Base-by-base conservation (phyloP, 2,797 vertebrate genomes). In the Smutsia gigantea region DNA sequence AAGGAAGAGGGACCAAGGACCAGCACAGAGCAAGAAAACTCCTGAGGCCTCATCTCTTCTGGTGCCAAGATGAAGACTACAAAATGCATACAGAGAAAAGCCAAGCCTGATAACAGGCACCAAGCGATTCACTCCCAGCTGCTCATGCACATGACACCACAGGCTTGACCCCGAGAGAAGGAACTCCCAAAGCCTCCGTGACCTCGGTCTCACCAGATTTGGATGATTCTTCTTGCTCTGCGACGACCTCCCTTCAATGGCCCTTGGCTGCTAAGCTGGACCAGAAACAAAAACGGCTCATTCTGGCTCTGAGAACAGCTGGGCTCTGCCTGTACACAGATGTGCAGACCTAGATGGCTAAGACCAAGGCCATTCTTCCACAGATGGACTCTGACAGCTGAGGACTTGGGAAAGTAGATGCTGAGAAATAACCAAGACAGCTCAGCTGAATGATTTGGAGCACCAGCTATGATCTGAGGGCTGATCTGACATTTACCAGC, bases 1-100 rank as follows among this genome's bases (percentile, higher is more conserved):
- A 84, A 87, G 69, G 71, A 90, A 92, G 51, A 96, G 87, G 66
- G 69, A 53, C 39, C 55, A 34, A 93, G 92, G 86, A 92, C 61
- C 78, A 94, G 51, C 59, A 69, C 4, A 66, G 39, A 87, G 39
- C 61, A 89, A 63, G 90, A 92, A 69, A 92, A 83, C 66, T 21
- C 46, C 46, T 0, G n/a, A 87, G 55, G 66, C 61, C 57, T 93
- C 91, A 55, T 53, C n/a, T 72, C 86, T 89, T 59, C 75, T 93
- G 53, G 69, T 51, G 82, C 85, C 78, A 92, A 82, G 51, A 93
- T 23, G 74, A 75, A 31, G 29, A 79, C 53, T 81, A 85, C 25
- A 79, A 69, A 94, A 72, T 25, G 34, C 25, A 25, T 29, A 59
- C 0, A 59, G 79, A 87, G 61, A 71, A 87, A 87, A 66, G 64